These are phyloP conservation scores for Epirrhoe tristata DNA, from an alignment of 2,888 invertebrate species.

Conservation along the genomic window DNA sequence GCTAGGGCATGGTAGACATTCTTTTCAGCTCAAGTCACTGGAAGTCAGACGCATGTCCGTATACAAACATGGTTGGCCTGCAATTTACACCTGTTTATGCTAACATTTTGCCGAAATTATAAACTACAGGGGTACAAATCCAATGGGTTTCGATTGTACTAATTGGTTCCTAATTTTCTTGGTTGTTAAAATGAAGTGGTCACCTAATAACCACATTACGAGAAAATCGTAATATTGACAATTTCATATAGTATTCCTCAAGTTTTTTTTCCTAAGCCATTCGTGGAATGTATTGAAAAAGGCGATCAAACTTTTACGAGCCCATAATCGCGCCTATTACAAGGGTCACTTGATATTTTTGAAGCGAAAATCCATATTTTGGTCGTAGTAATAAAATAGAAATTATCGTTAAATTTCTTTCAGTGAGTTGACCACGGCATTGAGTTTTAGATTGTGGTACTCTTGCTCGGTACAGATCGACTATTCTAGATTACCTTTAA, in stretches of 20 bases:
- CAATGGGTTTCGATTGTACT: no score
- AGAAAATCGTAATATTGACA: neutral
- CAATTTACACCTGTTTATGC: no score
- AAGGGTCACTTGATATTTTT: constrained; percentile 68
- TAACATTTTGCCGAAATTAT: no score
- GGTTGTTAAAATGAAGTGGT: no score
- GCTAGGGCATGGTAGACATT: neutral
- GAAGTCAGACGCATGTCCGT: no score
- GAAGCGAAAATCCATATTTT: constrained; percentile 56
- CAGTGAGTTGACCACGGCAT: constrained; percentile 37
- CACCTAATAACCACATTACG: neutral
- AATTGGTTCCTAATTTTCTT: no score
- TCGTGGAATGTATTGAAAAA: constrained; percentile 48
- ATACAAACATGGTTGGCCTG: no score
- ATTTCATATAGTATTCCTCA: constrained; percentile 9
- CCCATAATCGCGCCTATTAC: constrained; percentile 67
- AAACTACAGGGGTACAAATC: no score
- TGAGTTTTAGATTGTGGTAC: neutral
- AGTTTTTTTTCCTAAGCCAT: constrained; percentile 12
- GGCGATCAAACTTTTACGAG: constrained; percentile 70
- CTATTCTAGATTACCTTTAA: neutral
- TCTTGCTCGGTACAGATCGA: neutral
- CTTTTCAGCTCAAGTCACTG: no score
- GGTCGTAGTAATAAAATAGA: constrained; percentile 76
- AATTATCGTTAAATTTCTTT: constrained; percentile 62